These are phyloP conservation scores for Microcebus griseorufus DNA, from an alignment of 2,113 vertebrate genomes.

Conservation along the genomic window DNA sequence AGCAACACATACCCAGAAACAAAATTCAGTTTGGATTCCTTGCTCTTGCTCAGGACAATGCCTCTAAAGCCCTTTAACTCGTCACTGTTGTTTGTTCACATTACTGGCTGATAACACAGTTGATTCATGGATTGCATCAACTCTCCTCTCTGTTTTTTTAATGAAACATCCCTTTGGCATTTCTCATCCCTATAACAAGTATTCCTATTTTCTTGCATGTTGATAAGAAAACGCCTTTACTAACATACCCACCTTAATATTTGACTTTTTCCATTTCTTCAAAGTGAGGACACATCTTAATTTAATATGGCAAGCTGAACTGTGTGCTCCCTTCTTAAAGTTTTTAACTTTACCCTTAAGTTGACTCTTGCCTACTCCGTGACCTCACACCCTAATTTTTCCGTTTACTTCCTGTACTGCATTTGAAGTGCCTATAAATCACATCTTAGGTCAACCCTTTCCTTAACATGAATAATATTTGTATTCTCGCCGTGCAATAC, in stretches of 20 bases:
- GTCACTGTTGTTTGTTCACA: not conserved
- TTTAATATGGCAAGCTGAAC: conserved; percentile 57
- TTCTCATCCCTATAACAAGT: not conserved
- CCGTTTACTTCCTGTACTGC: conserved; percentile 68
- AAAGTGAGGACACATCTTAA: conserved; percentile 60
- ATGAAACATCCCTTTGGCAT: not conserved
- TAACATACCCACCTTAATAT: conserved; percentile 7
- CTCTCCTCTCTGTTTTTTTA: not conserved
- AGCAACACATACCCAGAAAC: not conserved
- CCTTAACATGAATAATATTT: conserved; percentile 67
- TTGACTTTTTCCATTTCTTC: conserved; percentile 32
- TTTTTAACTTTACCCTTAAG: conserved; percentile 69
- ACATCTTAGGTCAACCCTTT: conserved; percentile 53
- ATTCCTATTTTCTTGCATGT: not conserved
- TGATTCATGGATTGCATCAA: not conserved
- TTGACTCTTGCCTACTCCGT: conserved; percentile 42
- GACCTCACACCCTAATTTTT: conserved; percentile 63
- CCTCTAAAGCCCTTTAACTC: not conserved
- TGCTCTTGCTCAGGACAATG: not conserved
- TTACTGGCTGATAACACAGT: not conserved
- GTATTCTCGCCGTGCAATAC: conserved; percentile 54
- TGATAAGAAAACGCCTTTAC: not conserved
- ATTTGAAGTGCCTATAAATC: conserved; percentile 48
- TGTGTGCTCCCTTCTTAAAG: conserved; percentile 25
- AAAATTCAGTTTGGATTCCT: not conserved